Evolutionary conservation across 1,140 invertebrate genomes (phyloP), one percentile per base, ranked within the genome.

Genomic region (Gonatopus flavifemur): DNA sequence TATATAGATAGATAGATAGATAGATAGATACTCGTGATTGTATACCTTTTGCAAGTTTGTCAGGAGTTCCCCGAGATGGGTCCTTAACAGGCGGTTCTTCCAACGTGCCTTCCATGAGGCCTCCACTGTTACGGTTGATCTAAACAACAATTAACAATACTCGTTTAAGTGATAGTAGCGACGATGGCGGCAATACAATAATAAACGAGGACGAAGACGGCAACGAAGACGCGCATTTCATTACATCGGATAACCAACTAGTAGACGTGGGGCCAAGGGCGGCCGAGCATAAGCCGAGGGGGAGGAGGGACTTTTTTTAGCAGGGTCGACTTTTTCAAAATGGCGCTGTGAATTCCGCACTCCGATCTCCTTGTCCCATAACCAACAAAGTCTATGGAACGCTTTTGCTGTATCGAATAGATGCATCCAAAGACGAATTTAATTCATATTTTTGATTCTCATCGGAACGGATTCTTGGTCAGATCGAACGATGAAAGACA

Each of bases 61-160:
- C 63, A 36, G 62, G 60, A 59, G 64, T 62, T 46, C 65, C 64
- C 44, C 64, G 62, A 39, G 65, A 64, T 32, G 70, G 67, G 66
- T 76, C 74, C 66, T 74, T 76, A 67, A 69, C 67, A 67, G 67
- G 49, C 39, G 63, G 45, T 37, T 75, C 73, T 66, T 75, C 76
- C 56, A 70, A 64, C 44, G 72, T 70, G 62, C 69, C 73, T 72
- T 78, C 76, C 76, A 78, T 78, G 69, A 70, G 64, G 57, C 59
- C 63, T 69, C 64, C 65, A 41, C 61, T 61, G 59, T 60, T n/a
- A 55, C 52, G 53, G 53, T 59, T 55, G 49, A 63, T 62, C 70
- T 72, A 57, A 46, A 62, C 55, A 60, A 39, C 50, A 56, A 55
- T 59, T 21, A 48, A 61, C 32, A 61, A 15, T 32, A 59, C 39